Evolutionary conservation across 2,888 invertebrate genomes (phyloP).

Genomic region (Lymantria monacha): DNA sequence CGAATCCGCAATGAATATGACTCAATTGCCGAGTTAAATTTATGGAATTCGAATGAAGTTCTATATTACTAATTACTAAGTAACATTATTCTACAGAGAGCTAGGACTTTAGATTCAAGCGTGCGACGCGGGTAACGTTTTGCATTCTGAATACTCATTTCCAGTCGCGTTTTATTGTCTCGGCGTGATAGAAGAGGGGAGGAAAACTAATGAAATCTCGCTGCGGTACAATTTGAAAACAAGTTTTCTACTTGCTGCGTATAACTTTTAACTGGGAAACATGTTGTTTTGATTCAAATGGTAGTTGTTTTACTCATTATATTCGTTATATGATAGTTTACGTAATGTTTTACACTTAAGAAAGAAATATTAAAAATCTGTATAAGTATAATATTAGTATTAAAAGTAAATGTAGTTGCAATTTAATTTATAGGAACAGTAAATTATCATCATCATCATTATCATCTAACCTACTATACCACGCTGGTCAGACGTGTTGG

Average conservation of each 20-base stretch:
- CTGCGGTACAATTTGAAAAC: conserved; percentile 23
- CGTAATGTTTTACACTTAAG: too few relatives aligned
- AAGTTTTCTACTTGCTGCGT: conserved; percentile 4
- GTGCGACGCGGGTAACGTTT: conserved; percentile 21
- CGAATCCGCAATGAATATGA: conserved; percentile 14
- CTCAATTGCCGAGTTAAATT: conserved; percentile 17
- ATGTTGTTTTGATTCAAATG: conserved; percentile 3
- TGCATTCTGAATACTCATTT: conserved; percentile 33
- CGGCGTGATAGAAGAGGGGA: conserved; percentile 29
- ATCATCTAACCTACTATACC: too few relatives aligned
- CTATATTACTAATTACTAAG: conserved; percentile 31
- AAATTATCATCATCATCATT: too few relatives aligned
- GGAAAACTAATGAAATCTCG: conserved; percentile 21
- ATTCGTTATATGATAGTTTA: background rate
- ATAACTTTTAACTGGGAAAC: conserved; percentile 15
- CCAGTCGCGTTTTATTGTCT: conserved; percentile 32
- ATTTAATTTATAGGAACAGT: too few relatives aligned
- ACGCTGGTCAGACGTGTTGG: too few relatives aligned
- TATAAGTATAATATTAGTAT: too few relatives aligned
- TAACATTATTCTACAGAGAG: conserved; percentile 27
- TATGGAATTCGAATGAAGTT: conserved; percentile 19
- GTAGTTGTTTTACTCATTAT: background rate
- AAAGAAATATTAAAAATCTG: too few relatives aligned
- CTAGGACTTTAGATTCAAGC: conserved; percentile 14
- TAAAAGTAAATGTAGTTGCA: too few relatives aligned